A percentile compares a stretch with the other conserved stretches of the same genome.
Conservation (phyloP, 2,797 vertebrate genomes). For the Hemitrygon akajei region DNA sequence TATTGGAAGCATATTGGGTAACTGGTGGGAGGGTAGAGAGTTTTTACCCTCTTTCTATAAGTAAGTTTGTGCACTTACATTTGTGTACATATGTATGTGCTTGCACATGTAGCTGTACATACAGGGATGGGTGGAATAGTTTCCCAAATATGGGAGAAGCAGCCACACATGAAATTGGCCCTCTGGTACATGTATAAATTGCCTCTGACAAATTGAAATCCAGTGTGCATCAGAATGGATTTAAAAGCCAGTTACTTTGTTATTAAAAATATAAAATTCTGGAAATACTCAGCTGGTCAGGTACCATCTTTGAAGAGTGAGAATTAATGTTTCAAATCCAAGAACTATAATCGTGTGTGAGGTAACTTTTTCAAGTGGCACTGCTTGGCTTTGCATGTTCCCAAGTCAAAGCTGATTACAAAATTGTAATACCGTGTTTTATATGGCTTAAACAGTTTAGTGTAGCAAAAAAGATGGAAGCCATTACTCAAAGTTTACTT, state of each 20-base stretch:
- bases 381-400: background rate
- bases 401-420: background rate
- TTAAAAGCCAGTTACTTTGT: background rate
- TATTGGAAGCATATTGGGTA: no score
- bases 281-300: no score
- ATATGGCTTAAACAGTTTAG: background rate
- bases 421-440: background rate
- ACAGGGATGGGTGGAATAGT: background rate
- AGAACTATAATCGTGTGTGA: no score
- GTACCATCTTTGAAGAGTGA: no score
- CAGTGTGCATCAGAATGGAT: background rate
- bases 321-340: no score
- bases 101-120: background rate
- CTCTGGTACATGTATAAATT: background rate
- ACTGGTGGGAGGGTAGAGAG: no score
- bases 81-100: no score
- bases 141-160: background rate
- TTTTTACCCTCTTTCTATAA: no score
- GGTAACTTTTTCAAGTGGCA: no score
- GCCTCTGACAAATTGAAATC: background rate
- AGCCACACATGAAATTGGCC: background rate
- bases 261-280: no score
- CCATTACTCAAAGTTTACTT: background rate
- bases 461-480: background rate
- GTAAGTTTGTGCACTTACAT: no score